Base-by-base conservation (phyloP, 2,888 invertebrate genomes). In the Xanthia togata region DNA sequence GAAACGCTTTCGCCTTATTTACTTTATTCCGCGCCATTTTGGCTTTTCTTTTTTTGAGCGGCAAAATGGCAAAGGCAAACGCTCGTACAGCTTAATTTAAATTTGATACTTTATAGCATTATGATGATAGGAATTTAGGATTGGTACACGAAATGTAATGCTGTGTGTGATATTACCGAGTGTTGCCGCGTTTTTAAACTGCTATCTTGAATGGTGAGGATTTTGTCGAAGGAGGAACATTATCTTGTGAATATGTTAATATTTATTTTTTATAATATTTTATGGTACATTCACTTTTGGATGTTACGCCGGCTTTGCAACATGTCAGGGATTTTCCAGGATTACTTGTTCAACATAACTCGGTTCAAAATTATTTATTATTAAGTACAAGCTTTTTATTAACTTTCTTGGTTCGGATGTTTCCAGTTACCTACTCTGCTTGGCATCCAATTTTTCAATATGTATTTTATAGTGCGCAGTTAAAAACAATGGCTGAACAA, bases 41-140 rank as follows among this genome's bases (percentile, higher is more conserved):
- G 63, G 38, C 35, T 78, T 78, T 82, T 60, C 47, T 82, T 86
- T 79, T 76, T 82, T 81, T 70, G 31, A 64, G 79, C 88, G 85
- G 90, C 89, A 73, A 50, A 9, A 44, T 59, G 38, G 77, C 81
- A 87, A 91, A 92, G 90, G 89, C 76, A 59, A 74, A 68, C 78
- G 63, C 75, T 73, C 85, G 67, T 90, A 93, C 92, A 88, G 91
- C 93, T 92, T 91, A 92, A 93, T 93, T 93, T 91, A 89, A 92
- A 92, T 91, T 91, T 89, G 87, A 88, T 90, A 90, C 88, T 91
- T 91, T 91, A 91, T 87, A 87, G 85, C 80, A 82, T 87, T 89
- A 87, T 84, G 86, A 86, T 84, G 82, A 79, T 86, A 78, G 68
- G 77, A 89, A 91, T 91, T 91, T 91, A 92, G 82, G 75, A 74